Evolutionary conservation across 2,797 vertebrate genomes (phyloP).

Genomic region (Liasis olivaceus): DNA sequence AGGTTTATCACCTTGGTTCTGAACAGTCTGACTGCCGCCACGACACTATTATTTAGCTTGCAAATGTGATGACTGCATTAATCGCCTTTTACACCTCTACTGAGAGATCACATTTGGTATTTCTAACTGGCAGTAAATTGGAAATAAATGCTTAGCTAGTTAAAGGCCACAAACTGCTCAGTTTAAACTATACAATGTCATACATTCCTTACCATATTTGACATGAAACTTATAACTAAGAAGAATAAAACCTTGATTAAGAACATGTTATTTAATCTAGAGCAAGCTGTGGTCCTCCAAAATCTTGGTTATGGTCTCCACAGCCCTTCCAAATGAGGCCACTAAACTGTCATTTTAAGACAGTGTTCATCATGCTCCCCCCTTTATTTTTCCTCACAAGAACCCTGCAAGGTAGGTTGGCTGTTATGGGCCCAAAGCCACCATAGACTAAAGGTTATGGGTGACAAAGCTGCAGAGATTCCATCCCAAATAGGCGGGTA

Average conservation of each 20-base stretch:
- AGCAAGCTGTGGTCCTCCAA: background rate
- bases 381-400: background rate
- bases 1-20: background rate
- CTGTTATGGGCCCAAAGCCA: background rate
- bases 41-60: background rate
- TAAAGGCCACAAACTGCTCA: background rate
- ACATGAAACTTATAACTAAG: background rate
- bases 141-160: background rate
- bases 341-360: background rate
- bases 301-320: too few relatives aligned
- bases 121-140: background rate
- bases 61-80: background rate
- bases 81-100: background rate
- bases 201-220: background rate
- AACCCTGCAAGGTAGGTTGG: background rate
- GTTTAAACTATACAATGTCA: background rate
- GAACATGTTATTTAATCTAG: background rate
- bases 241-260: background rate
- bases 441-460: background rate
- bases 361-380: background rate
- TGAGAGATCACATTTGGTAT: background rate
- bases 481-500: background rate
- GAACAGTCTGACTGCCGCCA: background rate
- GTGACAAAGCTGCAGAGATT: background rate
- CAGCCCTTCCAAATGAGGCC: background rate